phyloP scores from a whole-genome alignment of 2,797 vertebrate species.

The Aeoliscus strigatus region DNA sequence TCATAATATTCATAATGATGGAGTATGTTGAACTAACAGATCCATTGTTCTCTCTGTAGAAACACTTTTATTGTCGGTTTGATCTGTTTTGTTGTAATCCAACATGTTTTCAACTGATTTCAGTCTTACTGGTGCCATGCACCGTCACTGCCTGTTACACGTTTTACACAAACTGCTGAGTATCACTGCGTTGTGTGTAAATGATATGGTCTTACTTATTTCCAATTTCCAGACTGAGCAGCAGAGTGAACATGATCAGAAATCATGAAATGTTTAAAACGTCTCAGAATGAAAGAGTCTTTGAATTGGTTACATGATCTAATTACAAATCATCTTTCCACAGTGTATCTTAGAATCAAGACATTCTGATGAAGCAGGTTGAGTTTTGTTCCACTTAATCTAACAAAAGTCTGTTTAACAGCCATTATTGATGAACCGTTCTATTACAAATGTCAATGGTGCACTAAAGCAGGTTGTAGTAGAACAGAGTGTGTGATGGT shows the following conservation, averaged over 20 bases:
- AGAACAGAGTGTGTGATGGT: neutral
- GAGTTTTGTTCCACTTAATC: neutral
- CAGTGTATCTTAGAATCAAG: neutral
- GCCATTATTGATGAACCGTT: too few relatives aligned
- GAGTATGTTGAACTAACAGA: conserved; percentile 20
- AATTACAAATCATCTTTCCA: neutral
- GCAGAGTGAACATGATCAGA: conserved; percentile 30
- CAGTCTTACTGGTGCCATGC: conserved; percentile 62
- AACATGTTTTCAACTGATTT: conserved; percentile 22
- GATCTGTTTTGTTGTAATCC: conserved; percentile 32
- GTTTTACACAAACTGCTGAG: conserved; percentile 15
- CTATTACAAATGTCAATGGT: too few relatives aligned
- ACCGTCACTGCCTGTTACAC: conserved; percentile 44
- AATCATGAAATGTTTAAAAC: conserved; percentile 9
- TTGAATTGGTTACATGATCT: neutral
- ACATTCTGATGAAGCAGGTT: too few relatives aligned
- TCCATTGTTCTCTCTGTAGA: conserved; percentile 23
- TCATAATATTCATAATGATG: conserved; percentile 31
- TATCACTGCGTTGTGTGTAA: conserved; percentile 15
- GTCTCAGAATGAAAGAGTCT: neutral
- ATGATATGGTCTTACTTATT: conserved; percentile 6
- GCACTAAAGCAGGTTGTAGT: too few relatives aligned
- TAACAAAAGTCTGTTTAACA: neutral
- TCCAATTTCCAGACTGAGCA: conserved; percentile 30
- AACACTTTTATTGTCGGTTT: conserved; percentile 45